phyloP scores from a whole-genome alignment of 2,797 vertebrate genomes.

The Xenops minutus region DNA sequence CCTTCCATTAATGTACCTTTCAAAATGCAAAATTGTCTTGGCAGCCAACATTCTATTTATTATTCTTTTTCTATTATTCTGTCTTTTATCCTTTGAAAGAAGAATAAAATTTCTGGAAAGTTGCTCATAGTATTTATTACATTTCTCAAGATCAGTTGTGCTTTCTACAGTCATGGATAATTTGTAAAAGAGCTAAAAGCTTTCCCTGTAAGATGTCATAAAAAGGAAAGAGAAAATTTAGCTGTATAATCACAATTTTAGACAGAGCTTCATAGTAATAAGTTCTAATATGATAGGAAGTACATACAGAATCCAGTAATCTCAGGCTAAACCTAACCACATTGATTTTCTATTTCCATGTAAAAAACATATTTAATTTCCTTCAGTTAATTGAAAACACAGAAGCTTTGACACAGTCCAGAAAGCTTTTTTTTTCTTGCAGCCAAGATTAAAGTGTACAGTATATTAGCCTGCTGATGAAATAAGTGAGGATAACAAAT shows the following conservation, averaged over 20 bases:
- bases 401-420: slow-evolving; percentile 22
- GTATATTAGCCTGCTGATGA: slow-evolving; percentile 15
- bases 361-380: slow-evolving; percentile 56
- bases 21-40: slow-evolving; percentile 35
- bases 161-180: slow-evolving; percentile 16
- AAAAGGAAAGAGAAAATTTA: slow-evolving; percentile 15
- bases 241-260: slow-evolving; percentile 11
- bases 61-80: slow-evolving; percentile 26
- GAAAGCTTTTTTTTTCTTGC: slow-evolving; percentile 29
- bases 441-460: slow-evolving; percentile 27
- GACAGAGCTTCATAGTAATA: slow-evolving; percentile 28
- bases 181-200: background rate
- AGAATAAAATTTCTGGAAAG: slow-evolving; percentile 31
- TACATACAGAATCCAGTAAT: slow-evolving; percentile 41
- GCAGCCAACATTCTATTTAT: slow-evolving; percentile 27
- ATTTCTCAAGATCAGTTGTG: background rate
- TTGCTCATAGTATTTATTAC: slow-evolving; percentile 4
- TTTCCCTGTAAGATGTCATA: background rate
- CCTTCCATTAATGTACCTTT: slow-evolving; percentile 32
- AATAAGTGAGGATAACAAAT: slow-evolving; percentile 21
- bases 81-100: slow-evolving; percentile 18
- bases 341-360: slow-evolving; percentile 23
- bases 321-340: slow-evolving; percentile 27
- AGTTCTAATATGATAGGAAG: slow-evolving; percentile 30
- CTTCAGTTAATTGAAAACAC: slow-evolving; percentile 1